Evolutionary conservation across 2,888 invertebrate genomes (phyloP).

Genomic region (Ptychoptera albimana): DNA sequence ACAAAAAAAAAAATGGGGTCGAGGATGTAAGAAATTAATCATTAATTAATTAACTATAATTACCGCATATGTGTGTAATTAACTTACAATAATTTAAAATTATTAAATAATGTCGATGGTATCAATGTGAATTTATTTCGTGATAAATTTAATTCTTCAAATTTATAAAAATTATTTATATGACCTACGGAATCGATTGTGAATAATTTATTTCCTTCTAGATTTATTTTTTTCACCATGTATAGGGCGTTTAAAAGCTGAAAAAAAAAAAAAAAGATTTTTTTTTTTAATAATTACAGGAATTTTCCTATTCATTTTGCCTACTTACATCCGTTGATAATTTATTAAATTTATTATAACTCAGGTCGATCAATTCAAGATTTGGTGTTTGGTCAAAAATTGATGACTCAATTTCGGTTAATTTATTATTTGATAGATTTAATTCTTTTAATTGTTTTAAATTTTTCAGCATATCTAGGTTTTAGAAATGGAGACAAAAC

Average conservation of each 20-base stretch:
- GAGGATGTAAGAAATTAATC: no score
- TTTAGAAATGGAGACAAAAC: no score
- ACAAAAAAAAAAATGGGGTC: no score
- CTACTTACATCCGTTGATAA: conserved; percentile 5
- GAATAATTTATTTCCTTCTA: conserved; percentile 6
- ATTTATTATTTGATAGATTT: conserved; percentile 7
- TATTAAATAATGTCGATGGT: conserved; percentile 5
- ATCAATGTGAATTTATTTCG: conserved; percentile 8
- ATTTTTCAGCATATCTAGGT: not conserved
- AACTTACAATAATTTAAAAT: conserved; percentile 7
- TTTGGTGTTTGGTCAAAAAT: conserved; percentile 5
- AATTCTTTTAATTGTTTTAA: conserved; percentile 3
- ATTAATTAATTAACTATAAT: not conserved
- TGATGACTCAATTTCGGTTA: conserved; percentile 5
- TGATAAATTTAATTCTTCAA: conserved; percentile 6
- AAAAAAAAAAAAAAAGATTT: not conserved
- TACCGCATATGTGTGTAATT: not conserved
- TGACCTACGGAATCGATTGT: conserved; percentile 1
- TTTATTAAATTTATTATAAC: conserved; percentile 7
- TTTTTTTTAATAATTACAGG: not conserved
- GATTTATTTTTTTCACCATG: conserved; percentile 2
- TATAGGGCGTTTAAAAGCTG: not conserved
- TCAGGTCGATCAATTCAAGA: conserved; percentile 6
- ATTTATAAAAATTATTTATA: not conserved
- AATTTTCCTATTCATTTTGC: not conserved